Evolutionary conservation across 2,888 invertebrate genomes (phyloP).

Genomic region (Chaitophorus viminalis): DNA sequence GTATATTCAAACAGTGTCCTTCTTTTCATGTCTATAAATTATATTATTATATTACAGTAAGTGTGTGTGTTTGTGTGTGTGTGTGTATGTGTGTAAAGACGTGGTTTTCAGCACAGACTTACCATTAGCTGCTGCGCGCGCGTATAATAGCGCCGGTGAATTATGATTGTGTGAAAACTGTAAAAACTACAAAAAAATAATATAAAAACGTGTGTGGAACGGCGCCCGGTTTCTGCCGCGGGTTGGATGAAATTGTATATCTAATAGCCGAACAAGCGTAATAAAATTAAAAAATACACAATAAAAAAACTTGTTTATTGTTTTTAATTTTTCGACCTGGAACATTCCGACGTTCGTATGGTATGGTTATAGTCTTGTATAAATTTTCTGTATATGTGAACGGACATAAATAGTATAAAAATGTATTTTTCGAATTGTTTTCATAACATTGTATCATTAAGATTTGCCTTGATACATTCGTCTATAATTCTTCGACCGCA

Average conservation of each 20-base stretch:
- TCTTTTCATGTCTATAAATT: background rate
- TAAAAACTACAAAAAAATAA: background rate
- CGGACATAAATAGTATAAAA: conserved; percentile 25
- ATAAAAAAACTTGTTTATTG: conserved; percentile 37
- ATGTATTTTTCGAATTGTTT: background rate
- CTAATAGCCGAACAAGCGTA: background rate
- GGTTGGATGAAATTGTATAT: background rate
- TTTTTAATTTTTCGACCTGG: conserved; percentile 1
- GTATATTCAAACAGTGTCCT: background rate
- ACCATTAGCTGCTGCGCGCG: background rate
- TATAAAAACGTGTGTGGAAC: conserved; percentile 4
- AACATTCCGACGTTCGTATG: conserved; percentile 30
- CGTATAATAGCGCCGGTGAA: background rate
- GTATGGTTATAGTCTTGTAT: background rate
- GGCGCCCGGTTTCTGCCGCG: background rate
- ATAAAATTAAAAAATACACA: conserved; percentile 6
- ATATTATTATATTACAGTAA: background rate
- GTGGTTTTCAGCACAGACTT: background rate
- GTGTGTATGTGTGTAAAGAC: background rate
- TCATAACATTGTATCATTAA: background rate
- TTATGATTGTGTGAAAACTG: conserved; percentile 11
- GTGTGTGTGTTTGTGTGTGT: background rate
- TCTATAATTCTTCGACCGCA: background rate
- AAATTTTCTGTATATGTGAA: background rate
- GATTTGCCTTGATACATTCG: conserved; percentile 2